phyloP scores from a whole-genome alignment of 1,140 invertebrate genomes.

The Eriocheir sinensis region DNA sequence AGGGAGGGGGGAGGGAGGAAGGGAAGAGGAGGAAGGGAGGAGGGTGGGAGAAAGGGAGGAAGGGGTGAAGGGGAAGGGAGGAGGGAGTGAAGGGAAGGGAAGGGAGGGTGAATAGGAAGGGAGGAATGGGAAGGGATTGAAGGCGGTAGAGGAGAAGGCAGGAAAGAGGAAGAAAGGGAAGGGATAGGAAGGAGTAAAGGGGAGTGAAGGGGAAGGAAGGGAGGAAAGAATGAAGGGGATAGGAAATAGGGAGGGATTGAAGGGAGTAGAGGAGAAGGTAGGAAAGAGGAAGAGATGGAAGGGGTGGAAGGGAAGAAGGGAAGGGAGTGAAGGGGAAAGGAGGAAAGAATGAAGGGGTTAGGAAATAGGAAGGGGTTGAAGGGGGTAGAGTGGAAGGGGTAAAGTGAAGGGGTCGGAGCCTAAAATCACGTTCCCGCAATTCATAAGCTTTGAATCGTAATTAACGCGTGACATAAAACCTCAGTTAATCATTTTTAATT shows the following conservation, averaged over 20 bases:
- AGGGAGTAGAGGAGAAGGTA: background rate
- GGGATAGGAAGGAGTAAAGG: background rate
- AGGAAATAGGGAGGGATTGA: background rate
- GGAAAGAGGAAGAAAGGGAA: background rate
- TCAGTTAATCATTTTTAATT: no score
- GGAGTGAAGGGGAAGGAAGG: background rate
- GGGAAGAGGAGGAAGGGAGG: background rate
- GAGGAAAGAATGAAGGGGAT: background rate
- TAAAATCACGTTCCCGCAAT: no score
- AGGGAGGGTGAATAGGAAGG: no score
- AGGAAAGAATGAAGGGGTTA: background rate
- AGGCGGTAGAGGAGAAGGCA: no score
- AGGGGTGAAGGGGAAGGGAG: background rate
- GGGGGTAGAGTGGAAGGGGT: background rate
- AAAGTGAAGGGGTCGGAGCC: no score
- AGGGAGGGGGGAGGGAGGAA: background rate
- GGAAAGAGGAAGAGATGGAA: background rate
- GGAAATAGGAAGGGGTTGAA: background rate
- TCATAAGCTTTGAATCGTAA: no score
- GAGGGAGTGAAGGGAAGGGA: background rate
- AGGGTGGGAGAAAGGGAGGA: background rate
- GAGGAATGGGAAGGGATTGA: no score
- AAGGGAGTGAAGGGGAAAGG: background rate
- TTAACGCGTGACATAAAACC: no score
- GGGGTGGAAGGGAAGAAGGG: slow-evolving; percentile 18